phyloP scores from a whole-genome alignment of 2,797 vertebrate species.

The Emydoidea blandingii region DNA sequence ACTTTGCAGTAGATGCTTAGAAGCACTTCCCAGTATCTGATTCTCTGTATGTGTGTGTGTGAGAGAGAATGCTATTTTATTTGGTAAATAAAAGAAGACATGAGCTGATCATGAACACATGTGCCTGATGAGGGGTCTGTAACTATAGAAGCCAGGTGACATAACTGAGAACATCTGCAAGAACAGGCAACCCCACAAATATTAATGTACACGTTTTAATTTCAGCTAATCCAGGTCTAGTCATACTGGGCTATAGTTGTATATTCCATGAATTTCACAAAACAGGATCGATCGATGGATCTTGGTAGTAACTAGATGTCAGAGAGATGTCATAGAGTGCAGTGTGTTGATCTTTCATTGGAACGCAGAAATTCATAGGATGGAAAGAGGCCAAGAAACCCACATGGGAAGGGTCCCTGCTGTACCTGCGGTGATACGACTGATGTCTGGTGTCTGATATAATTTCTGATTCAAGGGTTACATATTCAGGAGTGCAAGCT shows the following conservation, averaged over 20 bases:
- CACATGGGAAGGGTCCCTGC: accelerated
- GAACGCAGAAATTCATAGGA: neutral
- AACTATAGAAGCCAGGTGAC: accelerated
- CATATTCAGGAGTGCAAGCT: neutral
- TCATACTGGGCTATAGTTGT: neutral
- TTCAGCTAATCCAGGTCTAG: neutral
- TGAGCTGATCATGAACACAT: neutral
- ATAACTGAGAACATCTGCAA: no score
- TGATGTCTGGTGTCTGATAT: neutral
- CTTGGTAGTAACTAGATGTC: neutral
- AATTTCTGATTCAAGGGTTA: neutral
- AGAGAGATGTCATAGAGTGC: neutral
- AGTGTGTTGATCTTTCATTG: neutral
- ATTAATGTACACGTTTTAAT: neutral
- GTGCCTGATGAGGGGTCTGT: neutral
- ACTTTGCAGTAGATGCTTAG: neutral
- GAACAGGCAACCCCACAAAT: neutral
- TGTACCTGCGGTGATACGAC: neutral
- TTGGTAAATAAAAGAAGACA: no score
- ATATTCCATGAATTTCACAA: neutral
- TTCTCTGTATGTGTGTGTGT: accelerated
- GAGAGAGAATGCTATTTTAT: neutral
- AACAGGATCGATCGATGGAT: neutral
- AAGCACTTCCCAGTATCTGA: neutral
- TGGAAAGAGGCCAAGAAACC: accelerated